Conservation (phyloP, 2,888 invertebrate species). For the Dolomedes plantarius region DNA sequence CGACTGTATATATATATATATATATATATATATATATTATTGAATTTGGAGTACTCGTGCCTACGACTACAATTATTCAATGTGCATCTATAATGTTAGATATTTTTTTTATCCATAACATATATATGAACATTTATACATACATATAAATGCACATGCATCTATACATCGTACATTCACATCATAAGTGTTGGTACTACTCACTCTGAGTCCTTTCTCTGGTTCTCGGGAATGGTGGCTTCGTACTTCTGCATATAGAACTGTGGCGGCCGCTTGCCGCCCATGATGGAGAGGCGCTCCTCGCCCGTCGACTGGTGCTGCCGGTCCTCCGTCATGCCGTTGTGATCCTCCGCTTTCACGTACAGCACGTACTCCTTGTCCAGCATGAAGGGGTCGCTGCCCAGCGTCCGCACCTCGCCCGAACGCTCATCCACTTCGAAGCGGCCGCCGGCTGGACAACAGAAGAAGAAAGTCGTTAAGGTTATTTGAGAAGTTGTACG, state of each 20-base stretch:
- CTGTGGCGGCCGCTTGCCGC: conserved; percentile 98
- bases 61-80: too few species aligned
- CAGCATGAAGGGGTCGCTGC: conserved; percentile 92
- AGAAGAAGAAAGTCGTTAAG: too few species aligned
- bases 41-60: too few species aligned
- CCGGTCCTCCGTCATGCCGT: conserved; percentile 92
- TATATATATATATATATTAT: too few species aligned
- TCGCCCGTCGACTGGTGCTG: conserved; percentile 93
- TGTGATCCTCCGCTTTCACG: conserved; percentile 96
- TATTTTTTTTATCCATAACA: too few species aligned
- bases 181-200: too few species aligned
- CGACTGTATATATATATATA: too few species aligned
- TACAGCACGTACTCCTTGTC: conserved; percentile 98
- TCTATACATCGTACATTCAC: too few species aligned
- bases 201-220: conserved; percentile 97
- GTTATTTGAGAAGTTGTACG: too few species aligned
- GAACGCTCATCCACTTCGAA: conserved; percentile 94
- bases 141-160: too few species aligned
- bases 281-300: conserved; percentile 93
- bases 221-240: conserved; percentile 96
- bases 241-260: conserved; percentile 97
- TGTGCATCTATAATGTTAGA: too few species aligned
- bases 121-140: too few species aligned
- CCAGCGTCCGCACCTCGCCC: conserved; percentile 92
- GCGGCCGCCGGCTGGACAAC: conserved; percentile 81